Conservation (phyloP, 2,113 vertebrate genomes). For the Neogobius melanostomus region DNA sequence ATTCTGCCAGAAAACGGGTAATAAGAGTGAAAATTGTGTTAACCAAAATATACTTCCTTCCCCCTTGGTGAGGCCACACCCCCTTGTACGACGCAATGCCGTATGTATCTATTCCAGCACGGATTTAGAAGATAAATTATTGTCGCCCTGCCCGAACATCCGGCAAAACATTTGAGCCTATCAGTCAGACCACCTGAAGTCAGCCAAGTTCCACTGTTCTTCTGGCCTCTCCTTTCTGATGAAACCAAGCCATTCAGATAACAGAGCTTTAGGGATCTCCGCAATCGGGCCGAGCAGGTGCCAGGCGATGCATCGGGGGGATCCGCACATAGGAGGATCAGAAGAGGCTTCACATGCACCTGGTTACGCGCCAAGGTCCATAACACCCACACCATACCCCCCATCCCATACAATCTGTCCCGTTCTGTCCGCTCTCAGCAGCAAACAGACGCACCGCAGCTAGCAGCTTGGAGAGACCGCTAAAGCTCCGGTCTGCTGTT, state of each 20-base stretch:
- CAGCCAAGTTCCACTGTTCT: slow-evolving; percentile 16
- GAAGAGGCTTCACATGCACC: slow-evolving; percentile 67
- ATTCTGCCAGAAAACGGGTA: too few species aligned
- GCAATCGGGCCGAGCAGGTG: slow-evolving; percentile 69
- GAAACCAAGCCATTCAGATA: slow-evolving; percentile 43
- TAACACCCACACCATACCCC: slow-evolving; percentile 37
- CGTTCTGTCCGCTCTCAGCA: slow-evolving; percentile 68
- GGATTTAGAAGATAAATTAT: too few species aligned
- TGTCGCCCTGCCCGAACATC: not conserved
- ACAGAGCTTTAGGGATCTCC: slow-evolving; percentile 38
- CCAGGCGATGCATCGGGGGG: slow-evolving; percentile 55
- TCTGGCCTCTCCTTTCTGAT: slow-evolving; percentile 28
- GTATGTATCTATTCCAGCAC: too few species aligned
- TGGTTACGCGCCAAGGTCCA: slow-evolving; percentile 65
- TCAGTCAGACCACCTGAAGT: slow-evolving; percentile 22
- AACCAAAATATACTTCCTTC: too few species aligned
- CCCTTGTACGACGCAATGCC: too few species aligned
- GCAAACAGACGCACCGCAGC: slow-evolving; percentile 69
- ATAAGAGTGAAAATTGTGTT: too few species aligned
- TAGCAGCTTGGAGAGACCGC: slow-evolving; percentile 61
- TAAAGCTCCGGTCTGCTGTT: slow-evolving; percentile 56
- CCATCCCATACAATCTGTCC: slow-evolving; percentile 71
- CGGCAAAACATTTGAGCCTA: not conserved
- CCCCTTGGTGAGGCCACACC: too few species aligned
- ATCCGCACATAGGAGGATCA: slow-evolving; percentile 68